These are phyloP conservation scores for Bombus soroeensis DNA, from an alignment of 1,140 invertebrate genomes.

Conservation along the genomic window DNA sequence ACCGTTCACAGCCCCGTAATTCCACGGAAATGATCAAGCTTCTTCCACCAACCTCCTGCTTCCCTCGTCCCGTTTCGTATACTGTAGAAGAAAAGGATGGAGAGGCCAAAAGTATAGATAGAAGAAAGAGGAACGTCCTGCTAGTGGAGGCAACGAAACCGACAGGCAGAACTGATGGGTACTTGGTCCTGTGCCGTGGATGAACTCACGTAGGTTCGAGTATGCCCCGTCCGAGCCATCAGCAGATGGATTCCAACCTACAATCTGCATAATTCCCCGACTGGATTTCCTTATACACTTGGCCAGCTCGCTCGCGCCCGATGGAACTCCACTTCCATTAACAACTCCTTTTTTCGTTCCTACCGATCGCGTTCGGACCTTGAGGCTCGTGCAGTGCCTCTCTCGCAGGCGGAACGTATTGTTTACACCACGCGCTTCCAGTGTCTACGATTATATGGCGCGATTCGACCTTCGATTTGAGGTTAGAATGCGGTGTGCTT, in stretches of 20 bases:
- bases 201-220: constrained; percentile 75
- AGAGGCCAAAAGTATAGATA: background rate
- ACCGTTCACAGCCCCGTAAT: background rate
- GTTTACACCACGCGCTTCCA: background rate
- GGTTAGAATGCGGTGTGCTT: background rate
- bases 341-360: constrained; percentile 26
- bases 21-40: background rate
- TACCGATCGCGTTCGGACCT: constrained; percentile 12
- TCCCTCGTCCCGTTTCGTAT: background rate
- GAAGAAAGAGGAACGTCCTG: constrained; percentile 20
- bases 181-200: constrained; percentile 56
- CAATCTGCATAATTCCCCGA: constrained; percentile 81
- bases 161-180: constrained; percentile 35
- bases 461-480: background rate
- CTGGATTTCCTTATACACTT: constrained; percentile 70
- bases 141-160: constrained; percentile 31
- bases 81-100: background rate
- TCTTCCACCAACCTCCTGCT: background rate
- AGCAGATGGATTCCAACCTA: constrained; percentile 75
- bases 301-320: constrained; percentile 35
- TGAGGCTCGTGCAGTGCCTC: background rate
- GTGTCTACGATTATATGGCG: background rate
- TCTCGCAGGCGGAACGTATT: constrained; percentile 18
- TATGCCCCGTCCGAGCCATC: constrained; percentile 75
- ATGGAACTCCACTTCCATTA: constrained; percentile 61